phyloP scores from a whole-genome alignment of 2,888 invertebrate species.

The Epistrophe grossulariae region DNA sequence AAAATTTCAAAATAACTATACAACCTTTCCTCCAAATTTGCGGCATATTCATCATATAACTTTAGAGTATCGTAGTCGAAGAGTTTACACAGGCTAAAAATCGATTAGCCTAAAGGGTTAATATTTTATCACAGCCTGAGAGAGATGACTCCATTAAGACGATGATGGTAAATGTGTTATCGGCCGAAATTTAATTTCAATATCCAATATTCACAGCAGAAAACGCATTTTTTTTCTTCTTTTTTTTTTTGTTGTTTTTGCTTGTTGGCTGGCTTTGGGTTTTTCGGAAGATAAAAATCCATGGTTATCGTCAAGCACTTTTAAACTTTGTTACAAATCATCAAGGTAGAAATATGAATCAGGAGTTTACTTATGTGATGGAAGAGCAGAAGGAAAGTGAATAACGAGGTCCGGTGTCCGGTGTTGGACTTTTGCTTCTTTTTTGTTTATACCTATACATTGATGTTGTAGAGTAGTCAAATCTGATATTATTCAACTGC shows the following conservation, averaged over 20 bases:
- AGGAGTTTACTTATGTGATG: background rate
- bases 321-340: constrained; percentile 10
- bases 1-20: background rate
- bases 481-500: background rate
- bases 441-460: background rate
- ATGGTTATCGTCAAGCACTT: background rate
- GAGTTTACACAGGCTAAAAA: constrained; percentile 22
- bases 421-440: background rate
- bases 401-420: background rate
- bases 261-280: background rate
- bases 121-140: constrained; percentile 32
- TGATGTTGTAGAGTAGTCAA: background rate
- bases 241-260: background rate
- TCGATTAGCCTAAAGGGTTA: constrained; percentile 36
- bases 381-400: background rate
- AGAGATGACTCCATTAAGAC: constrained; percentile 58
- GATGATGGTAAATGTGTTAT: constrained; percentile 44
- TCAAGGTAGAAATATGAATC: constrained; percentile 3
- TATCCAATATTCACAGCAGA: constrained; percentile 17
- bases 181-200: constrained; percentile 56
- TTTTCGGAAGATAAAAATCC: background rate
- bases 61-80: background rate
- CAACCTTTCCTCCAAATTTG: background rate
- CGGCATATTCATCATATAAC: background rate
- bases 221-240: background rate